phyloP scores from a whole-genome alignment of 1,140 invertebrate genomes.

The Papilio polytes region DNA sequence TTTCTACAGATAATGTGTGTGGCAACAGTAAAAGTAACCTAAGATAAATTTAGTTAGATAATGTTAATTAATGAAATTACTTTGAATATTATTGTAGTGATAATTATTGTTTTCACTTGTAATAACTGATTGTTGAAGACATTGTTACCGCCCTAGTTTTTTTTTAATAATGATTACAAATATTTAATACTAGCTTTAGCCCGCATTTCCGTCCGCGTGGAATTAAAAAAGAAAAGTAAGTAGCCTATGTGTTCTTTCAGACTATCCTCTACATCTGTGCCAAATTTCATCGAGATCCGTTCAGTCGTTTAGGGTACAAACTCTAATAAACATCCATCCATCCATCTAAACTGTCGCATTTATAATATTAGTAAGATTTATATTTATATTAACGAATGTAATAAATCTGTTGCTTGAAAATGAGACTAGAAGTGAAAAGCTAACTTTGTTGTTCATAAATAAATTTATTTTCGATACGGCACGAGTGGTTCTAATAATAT shows the following conservation, averaged over 20 bases:
- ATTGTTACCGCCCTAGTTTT: background rate
- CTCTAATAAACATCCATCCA: too few relatives aligned
- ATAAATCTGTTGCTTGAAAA: background rate
- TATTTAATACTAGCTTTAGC: too few relatives aligned
- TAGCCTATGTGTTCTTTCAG: too few relatives aligned
- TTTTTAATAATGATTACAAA: background rate
- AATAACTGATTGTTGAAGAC: background rate
- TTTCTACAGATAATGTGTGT: background rate
- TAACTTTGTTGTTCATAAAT: background rate
- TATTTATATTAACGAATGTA: background rate
- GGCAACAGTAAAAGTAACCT: constrained; percentile 9
- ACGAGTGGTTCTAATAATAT: too few relatives aligned
- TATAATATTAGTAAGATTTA: too few relatives aligned
- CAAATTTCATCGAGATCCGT: too few relatives aligned
- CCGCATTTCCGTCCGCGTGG: too few relatives aligned
- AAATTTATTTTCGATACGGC: background rate
- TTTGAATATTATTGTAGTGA: background rate
- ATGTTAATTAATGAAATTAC: constrained; percentile 6
- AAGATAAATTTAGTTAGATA: constrained; percentile 3
- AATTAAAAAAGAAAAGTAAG: too few relatives aligned
- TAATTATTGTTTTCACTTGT: background rate
- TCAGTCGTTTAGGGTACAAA: too few relatives aligned
- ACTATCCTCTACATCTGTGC: too few relatives aligned
- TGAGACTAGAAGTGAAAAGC: too few relatives aligned
- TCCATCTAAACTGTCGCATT: too few relatives aligned